A percentile compares a stretch with the other conserved stretches of the same genome.
Evolutionary conservation across 2,888 invertebrate genomes (phyloP).

Genomic region (Lithosia quadra): DNA sequence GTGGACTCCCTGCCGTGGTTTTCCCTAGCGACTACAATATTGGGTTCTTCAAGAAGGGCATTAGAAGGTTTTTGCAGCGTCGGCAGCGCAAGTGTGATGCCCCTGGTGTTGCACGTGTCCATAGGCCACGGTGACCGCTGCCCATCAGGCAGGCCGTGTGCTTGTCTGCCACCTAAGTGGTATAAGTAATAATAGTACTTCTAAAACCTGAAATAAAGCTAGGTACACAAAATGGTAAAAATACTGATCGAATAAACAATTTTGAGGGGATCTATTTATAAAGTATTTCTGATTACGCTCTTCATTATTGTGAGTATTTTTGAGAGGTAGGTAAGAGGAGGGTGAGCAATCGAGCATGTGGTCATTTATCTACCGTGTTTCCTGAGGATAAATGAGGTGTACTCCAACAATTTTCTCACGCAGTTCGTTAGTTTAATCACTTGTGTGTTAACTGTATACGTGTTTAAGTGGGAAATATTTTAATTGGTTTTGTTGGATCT

Average conservation of each 20-base stretch:
- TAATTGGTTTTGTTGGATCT: not conserved
- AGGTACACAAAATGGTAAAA: not conserved
- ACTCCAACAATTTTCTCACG: conserved; percentile 9
- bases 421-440: conserved; percentile 3
- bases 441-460: not conserved
- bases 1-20: no score
- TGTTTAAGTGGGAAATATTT: not conserved
- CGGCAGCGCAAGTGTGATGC: no score
- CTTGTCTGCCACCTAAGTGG: no score
- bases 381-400: conserved; percentile 10
- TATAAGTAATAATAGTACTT: no score
- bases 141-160: no score
- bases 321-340: conserved; percentile 1
- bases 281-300: not conserved
- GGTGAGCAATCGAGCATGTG: conserved; percentile 17
- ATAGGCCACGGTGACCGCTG: no score
- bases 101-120: no score
- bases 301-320: not conserved
- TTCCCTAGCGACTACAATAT: no score
- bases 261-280: not conserved
- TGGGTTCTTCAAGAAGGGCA: no score
- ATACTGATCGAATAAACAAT: not conserved
- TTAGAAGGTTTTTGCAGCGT: no score
- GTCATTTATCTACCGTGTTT: conserved; percentile 15
- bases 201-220: not conserved